A percentile compares a stretch with the other conserved stretches of the same genome.
These are phyloP conservation scores for Clytia hemisphaerica DNA, from an alignment of 30 jellyfish, hydroid and myxozoan genomes.

Conservation along the genomic window DNA sequence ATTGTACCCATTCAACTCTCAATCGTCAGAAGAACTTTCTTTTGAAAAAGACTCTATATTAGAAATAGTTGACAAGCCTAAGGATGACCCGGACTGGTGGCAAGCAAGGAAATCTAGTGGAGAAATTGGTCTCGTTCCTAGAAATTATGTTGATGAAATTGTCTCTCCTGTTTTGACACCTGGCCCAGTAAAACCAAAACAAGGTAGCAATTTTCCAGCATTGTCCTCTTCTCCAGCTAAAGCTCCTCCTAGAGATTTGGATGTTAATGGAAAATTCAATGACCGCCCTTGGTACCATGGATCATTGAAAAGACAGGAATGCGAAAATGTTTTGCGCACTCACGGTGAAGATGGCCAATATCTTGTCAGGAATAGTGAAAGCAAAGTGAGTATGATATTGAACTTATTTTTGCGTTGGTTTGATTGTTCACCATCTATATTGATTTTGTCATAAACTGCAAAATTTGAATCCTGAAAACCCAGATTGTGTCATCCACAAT, in stretches of 20 bases:
- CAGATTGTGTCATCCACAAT: too few relatives aligned
- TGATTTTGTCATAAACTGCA: too few relatives aligned
- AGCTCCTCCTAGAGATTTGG: slow-evolving; percentile 26
- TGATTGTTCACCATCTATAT: too few relatives aligned
- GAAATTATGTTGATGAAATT: slow-evolving; percentile 87
- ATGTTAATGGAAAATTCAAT: slow-evolving; percentile 47
- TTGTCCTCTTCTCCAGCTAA: neutral
- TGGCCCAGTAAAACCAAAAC: slow-evolving; percentile 35
- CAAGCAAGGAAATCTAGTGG: slow-evolving; percentile 82
- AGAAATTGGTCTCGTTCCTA: slow-evolving; percentile 83
- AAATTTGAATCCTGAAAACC: too few relatives aligned
- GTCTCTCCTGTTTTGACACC: slow-evolving; percentile 35
- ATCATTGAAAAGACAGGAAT: slow-evolving; percentile 59
- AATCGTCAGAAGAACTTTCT: slow-evolving; percentile 72
- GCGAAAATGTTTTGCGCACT: slow-evolving; percentile 48
- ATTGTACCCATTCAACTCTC: slow-evolving; percentile 71
- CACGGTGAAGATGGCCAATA: slow-evolving; percentile 81
- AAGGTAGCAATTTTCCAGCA: neutral
- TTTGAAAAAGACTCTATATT: slow-evolving; percentile 74
- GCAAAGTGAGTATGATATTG: slow-evolving; percentile 76
- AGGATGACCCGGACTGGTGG: slow-evolving; percentile 99
- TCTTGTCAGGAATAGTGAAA: slow-evolving; percentile 83
- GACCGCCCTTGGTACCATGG: slow-evolving; percentile 94
- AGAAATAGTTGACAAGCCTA: slow-evolving; percentile 75
- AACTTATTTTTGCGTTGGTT: too few relatives aligned